phyloP scores from a whole-genome alignment of 2,888 invertebrate species.

The Xestia sexstrigata region DNA sequence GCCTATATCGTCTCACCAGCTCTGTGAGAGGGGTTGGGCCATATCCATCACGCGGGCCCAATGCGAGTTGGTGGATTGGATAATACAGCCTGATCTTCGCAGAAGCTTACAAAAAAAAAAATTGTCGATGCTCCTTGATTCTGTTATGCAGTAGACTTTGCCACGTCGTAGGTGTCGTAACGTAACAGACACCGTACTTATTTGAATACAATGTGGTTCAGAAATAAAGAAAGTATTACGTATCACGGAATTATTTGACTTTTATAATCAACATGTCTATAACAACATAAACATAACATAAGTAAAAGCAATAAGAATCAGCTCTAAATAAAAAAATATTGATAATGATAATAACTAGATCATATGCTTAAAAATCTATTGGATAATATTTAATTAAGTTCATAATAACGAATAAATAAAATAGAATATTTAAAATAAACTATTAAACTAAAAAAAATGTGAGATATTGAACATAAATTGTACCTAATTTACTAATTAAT shows the following conservation, averaged over 20 bases:
- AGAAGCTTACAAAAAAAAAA: not conserved
- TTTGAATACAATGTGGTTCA: slow-evolving; percentile 47
- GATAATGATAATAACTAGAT: too few relatives aligned
- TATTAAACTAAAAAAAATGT: too few relatives aligned
- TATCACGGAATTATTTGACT: not conserved
- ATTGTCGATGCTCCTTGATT: not conserved
- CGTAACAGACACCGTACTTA: slow-evolving; percentile 28
- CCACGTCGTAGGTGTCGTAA: not conserved
- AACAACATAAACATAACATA: too few relatives aligned
- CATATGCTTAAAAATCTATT: too few relatives aligned
- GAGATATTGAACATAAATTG: not conserved
- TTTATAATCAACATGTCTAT: not conserved
- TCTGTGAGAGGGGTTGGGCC: not conserved
- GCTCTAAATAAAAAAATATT: not conserved
- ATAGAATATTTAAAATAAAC: too few relatives aligned
- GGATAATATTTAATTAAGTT: too few relatives aligned
- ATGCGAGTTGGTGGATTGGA: not conserved
- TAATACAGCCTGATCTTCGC: not conserved
- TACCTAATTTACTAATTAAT: not conserved
- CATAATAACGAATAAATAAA: too few relatives aligned
- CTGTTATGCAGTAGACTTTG: slow-evolving; percentile 25
- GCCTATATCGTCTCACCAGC: not conserved
- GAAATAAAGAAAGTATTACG: slow-evolving; percentile 5
- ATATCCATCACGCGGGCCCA: not conserved
- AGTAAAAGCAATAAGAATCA: not conserved